Evolutionary conservation across 2,113 vertebrate species (phyloP), one percentile per base, ranked within the genome.

Genomic region (Setophaga coronata): DNA sequence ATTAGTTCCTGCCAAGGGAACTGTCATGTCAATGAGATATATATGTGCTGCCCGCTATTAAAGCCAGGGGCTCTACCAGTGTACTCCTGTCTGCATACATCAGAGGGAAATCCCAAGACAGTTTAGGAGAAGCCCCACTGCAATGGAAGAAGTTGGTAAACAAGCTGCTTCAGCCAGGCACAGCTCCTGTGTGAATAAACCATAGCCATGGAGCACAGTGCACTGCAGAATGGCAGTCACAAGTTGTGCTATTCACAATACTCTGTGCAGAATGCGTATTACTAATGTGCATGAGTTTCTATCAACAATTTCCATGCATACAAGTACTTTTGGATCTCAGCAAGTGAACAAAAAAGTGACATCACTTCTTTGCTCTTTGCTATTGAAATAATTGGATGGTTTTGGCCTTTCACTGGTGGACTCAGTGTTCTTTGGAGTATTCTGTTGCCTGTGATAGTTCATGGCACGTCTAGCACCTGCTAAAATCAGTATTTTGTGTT

Each of bases 191-290:
- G 14, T 31, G 33, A 77, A 38, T n/a, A 74, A 95, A 70, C 34
- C 31, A 34, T 18, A 67, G 40, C 72, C 84, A 26, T 62, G 36
- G 26, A 87, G 84, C 86, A 77, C 86, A 61, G 36, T 5, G 7
- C 4, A 0, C 87, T 78, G 77, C 81, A 74, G 57, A 91, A 8
- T 6, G 50, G 19, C 48, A 79, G 51, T 33, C 64, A 29, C 0
- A 0, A 66, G 33, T 20, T 74, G 4, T 10, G 21, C 69, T 43
- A 29, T 31, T 93, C 85, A 74, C 81, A 73, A 28, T 80, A 62
- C 47, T 84, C 90, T 93, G 76, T 91, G 90, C 40, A 83, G 82
- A 96, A 92, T 96, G 91, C 65, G 14, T 67, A 9, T 95, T 92
- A 70, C 76, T 90, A 74, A 45, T 34, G 28, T 94, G 47, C 82